Percentiles rank a stretch among this genome's conserved stretches.
Conservation (phyloP, 1,140 invertebrate genomes). For the Contarinia nasturtii region DNA sequence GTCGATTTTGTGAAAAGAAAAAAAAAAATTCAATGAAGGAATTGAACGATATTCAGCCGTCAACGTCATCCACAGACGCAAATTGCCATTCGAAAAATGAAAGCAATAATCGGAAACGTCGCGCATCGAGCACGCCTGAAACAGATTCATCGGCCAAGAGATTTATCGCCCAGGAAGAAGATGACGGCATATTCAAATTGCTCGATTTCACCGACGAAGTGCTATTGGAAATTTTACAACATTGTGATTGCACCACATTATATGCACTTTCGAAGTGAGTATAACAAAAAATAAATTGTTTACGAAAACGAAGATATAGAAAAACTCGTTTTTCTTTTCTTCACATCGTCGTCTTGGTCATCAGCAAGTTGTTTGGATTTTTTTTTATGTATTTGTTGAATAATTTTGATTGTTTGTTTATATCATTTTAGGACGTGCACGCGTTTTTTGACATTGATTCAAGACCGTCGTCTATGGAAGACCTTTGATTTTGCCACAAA, state of each 20-base stretch:
- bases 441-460: constrained; percentile 23
- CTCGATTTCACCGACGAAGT: constrained; percentile 28
- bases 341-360: neutral
- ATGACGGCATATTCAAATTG: neutral
- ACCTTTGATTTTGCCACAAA: constrained; percentile 25
- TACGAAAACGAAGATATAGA: neutral
- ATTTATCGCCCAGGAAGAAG: neutral
- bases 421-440: constrained; percentile 24
- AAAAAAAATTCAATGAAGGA: no score
- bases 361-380: neutral
- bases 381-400: neutral
- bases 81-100: no score
- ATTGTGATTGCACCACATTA: constrained; percentile 26
- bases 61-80: no score
- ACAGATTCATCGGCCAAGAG: neutral
- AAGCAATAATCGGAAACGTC: neutral
- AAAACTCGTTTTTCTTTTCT: neutral
- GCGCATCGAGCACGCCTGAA: neutral
- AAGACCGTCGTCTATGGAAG: constrained; percentile 31
- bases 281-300: no score
- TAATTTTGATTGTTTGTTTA: neutral
- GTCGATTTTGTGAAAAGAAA: no score
- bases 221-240: constrained; percentile 29
- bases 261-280: constrained; percentile 28
- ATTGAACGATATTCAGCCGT: no score